A percentile compares a stretch with the other conserved stretches of the same genome.
phyloP scores from a whole-genome alignment of 2,797 vertebrate species.

The Coccyzus lansbergi region DNA sequence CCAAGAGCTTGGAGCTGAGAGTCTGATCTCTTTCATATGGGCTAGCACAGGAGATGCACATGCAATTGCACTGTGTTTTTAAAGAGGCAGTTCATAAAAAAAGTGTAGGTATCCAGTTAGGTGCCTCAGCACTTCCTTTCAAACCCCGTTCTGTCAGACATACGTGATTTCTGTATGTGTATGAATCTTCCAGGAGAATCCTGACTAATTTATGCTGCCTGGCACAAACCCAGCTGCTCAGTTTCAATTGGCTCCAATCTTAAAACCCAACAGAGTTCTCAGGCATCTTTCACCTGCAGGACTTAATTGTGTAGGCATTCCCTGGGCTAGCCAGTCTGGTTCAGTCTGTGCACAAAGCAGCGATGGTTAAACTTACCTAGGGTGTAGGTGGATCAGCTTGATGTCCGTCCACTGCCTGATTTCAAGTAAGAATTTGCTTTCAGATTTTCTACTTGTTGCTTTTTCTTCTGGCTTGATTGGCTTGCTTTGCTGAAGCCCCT shows the following conservation, averaged over 20 bases:
- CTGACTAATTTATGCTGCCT: background rate
- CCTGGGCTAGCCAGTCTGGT: accelerated
- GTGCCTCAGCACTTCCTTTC: background rate
- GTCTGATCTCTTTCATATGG: background rate
- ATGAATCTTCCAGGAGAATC: background rate
- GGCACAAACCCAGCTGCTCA: background rate
- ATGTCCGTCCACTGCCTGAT: background rate
- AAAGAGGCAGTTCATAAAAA: background rate
- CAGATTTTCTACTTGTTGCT: background rate
- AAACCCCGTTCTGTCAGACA: background rate
- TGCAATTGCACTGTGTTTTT: background rate
- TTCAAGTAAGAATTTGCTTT: background rate
- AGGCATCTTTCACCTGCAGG: background rate
- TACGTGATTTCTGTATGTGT: background rate
- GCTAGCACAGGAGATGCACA: background rate
- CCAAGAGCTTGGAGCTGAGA: background rate
- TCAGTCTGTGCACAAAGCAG: background rate
- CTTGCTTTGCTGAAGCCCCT: background rate
- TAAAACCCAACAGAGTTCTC: background rate
- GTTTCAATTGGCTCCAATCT: background rate
- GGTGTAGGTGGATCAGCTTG: background rate
- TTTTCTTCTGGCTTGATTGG: background rate
- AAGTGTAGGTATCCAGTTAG: background rate
- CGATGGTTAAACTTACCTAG: background rate
- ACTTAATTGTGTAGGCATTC: background rate